Conservation (phyloP, 2,888 invertebrate genomes). For the Mesorhabditis spiculigera region DNA sequence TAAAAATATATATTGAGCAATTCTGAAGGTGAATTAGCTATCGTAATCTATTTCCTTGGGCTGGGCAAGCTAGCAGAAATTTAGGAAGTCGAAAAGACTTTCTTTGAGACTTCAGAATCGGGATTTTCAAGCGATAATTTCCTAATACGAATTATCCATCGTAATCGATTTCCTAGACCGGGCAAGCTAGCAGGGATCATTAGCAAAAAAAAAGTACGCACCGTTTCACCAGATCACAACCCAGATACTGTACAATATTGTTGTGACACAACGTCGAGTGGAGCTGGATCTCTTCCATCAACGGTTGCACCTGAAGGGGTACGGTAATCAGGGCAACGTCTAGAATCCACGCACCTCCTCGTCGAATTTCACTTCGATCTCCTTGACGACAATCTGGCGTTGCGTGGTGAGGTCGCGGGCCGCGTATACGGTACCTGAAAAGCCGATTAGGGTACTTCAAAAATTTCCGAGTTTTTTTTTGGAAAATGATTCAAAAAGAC, state of each 20-base stretch:
- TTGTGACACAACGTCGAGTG: constrained; percentile 83
- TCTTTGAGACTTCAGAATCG: too few relatives aligned
- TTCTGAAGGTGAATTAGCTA: too few relatives aligned
- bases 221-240: constrained; percentile 66
- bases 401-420: constrained; percentile 58
- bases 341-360: constrained; percentile 65
- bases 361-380: constrained; percentile 90
- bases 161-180: too few relatives aligned
- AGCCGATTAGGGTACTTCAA: too few relatives aligned
- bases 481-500: too few relatives aligned
- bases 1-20: neutral
- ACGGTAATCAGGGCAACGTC: neutral
- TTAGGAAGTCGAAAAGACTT: too few relatives aligned
- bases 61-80: too few relatives aligned
- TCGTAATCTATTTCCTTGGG: too few relatives aligned
- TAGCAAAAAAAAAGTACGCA: neutral
- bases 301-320: constrained; percentile 72
- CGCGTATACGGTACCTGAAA: constrained; percentile 71
- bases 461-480: too few relatives aligned
- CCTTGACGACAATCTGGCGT: constrained; percentile 87
- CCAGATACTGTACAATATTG: constrained; percentile 94
- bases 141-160: too few relatives aligned
- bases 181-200: too few relatives aligned
- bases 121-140: too few relatives aligned
- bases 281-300: constrained; percentile 95